A percentile compares a stretch with the other conserved stretches of the same genome.
Evolutionary conservation across 2,113 vertebrate genomes (phyloP).

Genomic region (Brachyhypopomus gauderio): DNA sequence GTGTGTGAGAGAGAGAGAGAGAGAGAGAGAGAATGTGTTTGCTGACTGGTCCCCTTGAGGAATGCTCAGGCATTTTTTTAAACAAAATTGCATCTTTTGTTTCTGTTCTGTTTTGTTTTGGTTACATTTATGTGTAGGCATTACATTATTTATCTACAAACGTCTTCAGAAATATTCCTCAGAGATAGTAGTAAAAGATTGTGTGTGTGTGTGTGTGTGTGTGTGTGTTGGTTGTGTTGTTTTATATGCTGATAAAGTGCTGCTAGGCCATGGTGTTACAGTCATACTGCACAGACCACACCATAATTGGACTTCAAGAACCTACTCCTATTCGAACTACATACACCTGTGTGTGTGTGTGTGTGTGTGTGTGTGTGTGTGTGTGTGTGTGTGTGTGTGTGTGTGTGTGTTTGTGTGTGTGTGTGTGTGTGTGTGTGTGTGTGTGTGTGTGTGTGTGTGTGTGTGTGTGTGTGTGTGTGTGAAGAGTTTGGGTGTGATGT

Average conservation of each 20-base stretch:
- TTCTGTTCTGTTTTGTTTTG: too few species aligned
- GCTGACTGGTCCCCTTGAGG: too few species aligned
- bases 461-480: neutral
- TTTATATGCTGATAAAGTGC: neutral
- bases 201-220: neutral
- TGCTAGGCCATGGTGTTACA: constrained; percentile 17
- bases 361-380: constrained; percentile 20
- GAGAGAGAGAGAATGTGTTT: neutral
- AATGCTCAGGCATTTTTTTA: too few species aligned
- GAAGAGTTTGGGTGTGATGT: neutral
- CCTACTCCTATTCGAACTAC: neutral
- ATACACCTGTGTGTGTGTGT: neutral
- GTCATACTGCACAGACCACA: neutral
- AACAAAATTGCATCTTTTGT: too few species aligned
- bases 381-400: neutral
- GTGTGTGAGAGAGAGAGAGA: neutral
- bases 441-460: constrained; percentile 6
- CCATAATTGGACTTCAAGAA: neutral
- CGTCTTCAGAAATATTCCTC: too few species aligned
- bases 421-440: neutral
- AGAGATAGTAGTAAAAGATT: too few species aligned
- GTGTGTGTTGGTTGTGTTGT: neutral
- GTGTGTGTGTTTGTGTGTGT: constrained; percentile 10
- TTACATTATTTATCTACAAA: too few species aligned
- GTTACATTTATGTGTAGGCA: too few species aligned